Base-by-base conservation (phyloP, 1,140 invertebrate species). In the Drosophila kanapiae region DNA sequence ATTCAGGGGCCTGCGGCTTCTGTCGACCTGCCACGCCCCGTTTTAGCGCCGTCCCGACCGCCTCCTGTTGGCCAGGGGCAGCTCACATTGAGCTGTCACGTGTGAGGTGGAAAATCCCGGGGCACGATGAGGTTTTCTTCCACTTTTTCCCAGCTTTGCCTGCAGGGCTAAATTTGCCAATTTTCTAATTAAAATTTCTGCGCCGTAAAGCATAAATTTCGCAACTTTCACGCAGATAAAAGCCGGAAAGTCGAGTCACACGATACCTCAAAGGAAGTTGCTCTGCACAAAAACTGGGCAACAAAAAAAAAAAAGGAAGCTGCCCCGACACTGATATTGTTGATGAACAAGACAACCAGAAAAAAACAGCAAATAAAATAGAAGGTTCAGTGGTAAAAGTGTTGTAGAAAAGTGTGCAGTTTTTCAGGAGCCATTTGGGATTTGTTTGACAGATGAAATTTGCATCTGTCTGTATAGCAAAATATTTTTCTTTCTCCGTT, bases 121-220 rank as follows among this genome's bases (percentile, higher is more conserved):
- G 18, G 31, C 42, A 47, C 14, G 37, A 38, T 38, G 37, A 38
- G 37, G 38, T 40, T 23, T 23, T 23, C 38, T 40, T 56, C 2
- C 33, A 47, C 37, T 74, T 43, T 38, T 60, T 79, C 57, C 58
- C 56, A 42, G 49, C 64, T 60, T 75, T 47, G 56, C 51, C 35
- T 33, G 58, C 58, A 51, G 54, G 68, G 69, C 61, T 80, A 84
- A 90, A 82, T 90, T 90, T 90, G 82, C 82, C 85, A 90, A 90
- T 90, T 90, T 90, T 91, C 85, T 90, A 90, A 90, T 90, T 90
- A 90, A 91, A 90, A 91, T 90, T 90, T 90, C 86, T 90, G 86
- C 85, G 78, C 86, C 64, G 82, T 85, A 91, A 90, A 90, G 85
- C 85, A 91, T 91, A 91, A 91, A 90, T 90, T 90, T 90, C 40